These are phyloP conservation scores for Catocala sponsa DNA, from an alignment of 2,888 invertebrate genomes.

Conservation along the genomic window DNA sequence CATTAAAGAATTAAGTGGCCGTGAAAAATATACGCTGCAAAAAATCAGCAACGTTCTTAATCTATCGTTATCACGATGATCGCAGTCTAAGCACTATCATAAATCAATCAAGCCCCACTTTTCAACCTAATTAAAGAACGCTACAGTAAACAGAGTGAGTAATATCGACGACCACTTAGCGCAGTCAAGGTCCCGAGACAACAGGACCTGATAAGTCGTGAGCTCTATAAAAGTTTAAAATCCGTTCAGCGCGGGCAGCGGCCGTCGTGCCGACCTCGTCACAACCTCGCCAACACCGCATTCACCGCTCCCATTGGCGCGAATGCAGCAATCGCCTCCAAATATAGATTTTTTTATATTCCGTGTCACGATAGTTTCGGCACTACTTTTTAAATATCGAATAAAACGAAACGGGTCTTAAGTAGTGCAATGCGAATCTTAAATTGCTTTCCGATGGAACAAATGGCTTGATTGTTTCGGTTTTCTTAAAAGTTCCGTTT, in stretches of 20 bases:
- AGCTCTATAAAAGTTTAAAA: constrained; percentile 56
- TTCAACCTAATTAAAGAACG: constrained; percentile 36
- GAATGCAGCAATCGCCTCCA: constrained; percentile 77
- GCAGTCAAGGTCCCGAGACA: constrained; percentile 50
- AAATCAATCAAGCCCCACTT: constrained; percentile 32
- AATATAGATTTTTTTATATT: constrained; percentile 77
- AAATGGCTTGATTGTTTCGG: constrained; percentile 51
- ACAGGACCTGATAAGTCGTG: constrained; percentile 53
- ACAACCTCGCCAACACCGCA: constrained; percentile 75
- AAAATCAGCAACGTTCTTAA: not conserved
- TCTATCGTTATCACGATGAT: constrained; percentile 18
- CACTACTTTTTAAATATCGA: constrained; percentile 54
- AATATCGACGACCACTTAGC: constrained; percentile 49
- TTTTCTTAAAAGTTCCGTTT: constrained; percentile 36
- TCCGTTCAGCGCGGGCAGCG: constrained; percentile 58
- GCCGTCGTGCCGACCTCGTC: constrained; percentile 78
- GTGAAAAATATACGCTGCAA: constrained; percentile 4
- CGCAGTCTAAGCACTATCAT: constrained; percentile 17
- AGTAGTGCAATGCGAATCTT: constrained; percentile 63
- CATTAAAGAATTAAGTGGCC: constrained; percentile 2
- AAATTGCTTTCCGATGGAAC: constrained; percentile 53
- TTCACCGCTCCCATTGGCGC: constrained; percentile 82
- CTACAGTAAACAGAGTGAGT: constrained; percentile 40
- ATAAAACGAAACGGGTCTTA: constrained; percentile 55
- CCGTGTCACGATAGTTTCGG: constrained; percentile 66